Evolutionary conservation across 2,797 vertebrate genomes (phyloP), one percentile per base, ranked within the genome.

Genomic region (Acipenser ruthenus): DNA sequence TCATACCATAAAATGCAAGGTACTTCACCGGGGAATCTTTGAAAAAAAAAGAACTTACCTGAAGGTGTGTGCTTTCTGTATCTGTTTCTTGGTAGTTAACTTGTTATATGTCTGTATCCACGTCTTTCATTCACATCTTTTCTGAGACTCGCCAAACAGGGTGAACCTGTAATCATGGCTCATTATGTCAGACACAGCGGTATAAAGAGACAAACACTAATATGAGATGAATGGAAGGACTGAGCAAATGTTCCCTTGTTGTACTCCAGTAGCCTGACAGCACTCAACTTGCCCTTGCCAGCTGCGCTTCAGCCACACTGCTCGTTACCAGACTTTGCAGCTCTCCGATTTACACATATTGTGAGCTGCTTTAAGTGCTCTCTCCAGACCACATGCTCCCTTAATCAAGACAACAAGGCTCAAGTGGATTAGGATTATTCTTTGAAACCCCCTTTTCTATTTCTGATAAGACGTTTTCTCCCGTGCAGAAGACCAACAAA

Each of bases 361-460:
- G 63, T 50, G 68, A 74, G 70, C 69, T 73, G 72, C 67, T 69
- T 75, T 74, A 72, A 74, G 72, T 77, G 76, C 70, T 77, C 78
- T 72, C 60, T 58, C 68, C 52, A 61, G 68, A 59, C 73, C 82
- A 79, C 48, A 77, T 85, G 81, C 88, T 77, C 76, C 62, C 77
- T 74, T 84, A 82, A 87, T 83, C 84, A 86, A 84, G 81, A 82
- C 83, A 77, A 69, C 65, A 81, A 82, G 75, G 73, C 77, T 77
- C 72, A 74, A 84, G 75, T 70, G 87, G 89, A 91, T 92, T 91
- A 92, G 88, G 87, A 85, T 91, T 90, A 88, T 71, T 65, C 76
- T 37, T 37, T 4, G 23, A 37, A 37, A 37, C 23, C 23, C 37
- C 23, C 2, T 37, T 37, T 37, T 37, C 23, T 37, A 37, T 37